phyloP scores from a whole-genome alignment of 2,888 invertebrate genomes.

The Cryptus armator region DNA sequence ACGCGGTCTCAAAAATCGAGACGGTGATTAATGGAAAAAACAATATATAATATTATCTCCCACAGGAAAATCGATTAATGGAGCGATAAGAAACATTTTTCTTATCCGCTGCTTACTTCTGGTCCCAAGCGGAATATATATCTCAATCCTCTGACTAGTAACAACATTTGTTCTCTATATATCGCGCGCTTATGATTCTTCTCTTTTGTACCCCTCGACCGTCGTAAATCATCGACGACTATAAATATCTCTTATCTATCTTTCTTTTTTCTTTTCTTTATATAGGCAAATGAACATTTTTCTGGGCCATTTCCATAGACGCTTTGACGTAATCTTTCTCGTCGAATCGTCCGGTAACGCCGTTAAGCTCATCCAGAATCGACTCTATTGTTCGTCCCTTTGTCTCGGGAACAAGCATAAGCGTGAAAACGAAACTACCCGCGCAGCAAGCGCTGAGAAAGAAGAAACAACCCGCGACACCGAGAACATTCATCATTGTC shows the following conservation, averaged over 20 bases:
- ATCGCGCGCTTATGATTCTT: background rate
- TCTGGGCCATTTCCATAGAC: conserved; percentile 61
- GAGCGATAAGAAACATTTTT: background rate
- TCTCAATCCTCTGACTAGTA: conserved; percentile 38
- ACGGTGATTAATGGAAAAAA: background rate
- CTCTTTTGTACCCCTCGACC: background rate
- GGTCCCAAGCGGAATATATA: background rate
- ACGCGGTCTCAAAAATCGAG: background rate
- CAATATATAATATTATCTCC: background rate
- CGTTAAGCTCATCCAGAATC: conserved; percentile 80
- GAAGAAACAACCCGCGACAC: conserved; percentile 81
- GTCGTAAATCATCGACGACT: background rate
- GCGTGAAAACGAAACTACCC: conserved; percentile 74
- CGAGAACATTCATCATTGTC: conserved; percentile 72
- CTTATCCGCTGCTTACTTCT: background rate
- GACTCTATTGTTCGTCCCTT: conserved; percentile 80
- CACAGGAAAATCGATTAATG: background rate
- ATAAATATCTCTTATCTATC: background rate
- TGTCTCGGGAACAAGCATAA: conserved; percentile 80
- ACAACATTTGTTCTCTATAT: conserved; percentile 8
- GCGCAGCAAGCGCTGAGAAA: conserved; percentile 76
- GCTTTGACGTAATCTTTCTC: conserved; percentile 62
- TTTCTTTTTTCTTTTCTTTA: conserved; percentile 11
- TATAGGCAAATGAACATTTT: conserved; percentile 48
- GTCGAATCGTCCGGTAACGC: conserved; percentile 62